A percentile compares a stretch with the other conserved stretches of the same genome.
Conservation (phyloP, 2,888 invertebrate genomes). For the Sarcophaga subvicina region DNA sequence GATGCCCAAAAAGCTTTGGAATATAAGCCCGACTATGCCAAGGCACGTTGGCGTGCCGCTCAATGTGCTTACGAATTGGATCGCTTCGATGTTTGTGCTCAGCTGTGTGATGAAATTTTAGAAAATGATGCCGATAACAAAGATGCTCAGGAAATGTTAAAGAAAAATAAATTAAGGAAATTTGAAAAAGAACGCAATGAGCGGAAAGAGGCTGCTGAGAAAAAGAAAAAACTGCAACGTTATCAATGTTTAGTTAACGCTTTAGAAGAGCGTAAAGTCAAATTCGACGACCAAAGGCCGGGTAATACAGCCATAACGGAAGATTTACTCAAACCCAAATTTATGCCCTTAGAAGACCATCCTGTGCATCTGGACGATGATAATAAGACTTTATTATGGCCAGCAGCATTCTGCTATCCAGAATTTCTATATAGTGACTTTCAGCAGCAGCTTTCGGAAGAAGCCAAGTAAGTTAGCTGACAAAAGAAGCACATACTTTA, state of each 20-base stretch:
- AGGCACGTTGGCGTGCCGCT: slow-evolving; percentile 89
- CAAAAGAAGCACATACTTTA: neutral
- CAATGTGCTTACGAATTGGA: slow-evolving; percentile 87
- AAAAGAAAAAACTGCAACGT: slow-evolving; percentile 81
- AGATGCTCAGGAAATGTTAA: slow-evolving; percentile 83
- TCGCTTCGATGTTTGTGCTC: slow-evolving; percentile 87
- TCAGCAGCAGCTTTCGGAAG: slow-evolving; percentile 90
- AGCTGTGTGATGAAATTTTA: slow-evolving; percentile 88
- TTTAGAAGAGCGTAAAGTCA: slow-evolving; percentile 82
- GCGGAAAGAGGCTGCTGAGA: slow-evolving; percentile 81
- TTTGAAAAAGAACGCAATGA: slow-evolving; percentile 76
- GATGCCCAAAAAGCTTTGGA: slow-evolving; percentile 92
- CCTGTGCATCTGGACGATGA: slow-evolving; percentile 85
- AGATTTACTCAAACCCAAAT: slow-evolving; percentile 85
- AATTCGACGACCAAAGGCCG: slow-evolving; percentile 83
- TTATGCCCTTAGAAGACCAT: slow-evolving; percentile 86
- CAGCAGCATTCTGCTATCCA: slow-evolving; percentile 93
- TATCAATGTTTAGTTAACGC: slow-evolving; percentile 82
- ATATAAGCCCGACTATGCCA: slow-evolving; percentile 89
- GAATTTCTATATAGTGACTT: slow-evolving; percentile 94
- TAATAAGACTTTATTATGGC: slow-evolving; percentile 88
- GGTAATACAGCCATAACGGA: slow-evolving; percentile 79
- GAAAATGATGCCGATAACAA: slow-evolving; percentile 84
- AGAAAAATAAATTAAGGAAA: slow-evolving; percentile 82
- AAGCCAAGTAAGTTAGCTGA: slow-evolving; percentile 82